Evolutionary conservation across 2,113 vertebrate genomes (phyloP).

Genomic region (Vimba vimba): DNA sequence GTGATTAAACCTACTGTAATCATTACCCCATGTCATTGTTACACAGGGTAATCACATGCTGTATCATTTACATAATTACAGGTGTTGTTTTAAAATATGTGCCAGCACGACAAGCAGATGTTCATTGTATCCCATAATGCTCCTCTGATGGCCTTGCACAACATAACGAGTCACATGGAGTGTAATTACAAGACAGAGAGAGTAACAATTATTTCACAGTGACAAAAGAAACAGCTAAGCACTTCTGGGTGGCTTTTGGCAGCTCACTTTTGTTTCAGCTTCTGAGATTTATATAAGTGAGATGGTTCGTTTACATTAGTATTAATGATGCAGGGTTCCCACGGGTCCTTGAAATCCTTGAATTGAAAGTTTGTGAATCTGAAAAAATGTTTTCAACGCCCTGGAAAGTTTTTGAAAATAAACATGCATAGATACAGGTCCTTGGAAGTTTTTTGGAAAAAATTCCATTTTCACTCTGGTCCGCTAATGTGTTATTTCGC

Average conservation of each 20-base stretch:
- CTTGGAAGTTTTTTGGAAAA: too few species aligned
- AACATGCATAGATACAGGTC: too few species aligned
- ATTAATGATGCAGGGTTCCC: background rate
- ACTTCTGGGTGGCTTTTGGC: conserved; percentile 5
- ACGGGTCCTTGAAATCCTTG: too few species aligned
- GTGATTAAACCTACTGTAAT: conserved; percentile 33
- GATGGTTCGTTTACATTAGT: background rate
- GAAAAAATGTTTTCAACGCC: too few species aligned
- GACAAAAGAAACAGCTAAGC: background rate
- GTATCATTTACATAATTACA: conserved; percentile 41
- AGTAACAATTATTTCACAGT: conserved; percentile 19
- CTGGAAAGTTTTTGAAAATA: too few species aligned
- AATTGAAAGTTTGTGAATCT: too few species aligned
- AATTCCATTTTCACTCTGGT: too few species aligned
- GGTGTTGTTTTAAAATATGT: conserved; percentile 22
- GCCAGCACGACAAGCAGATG: conserved; percentile 35
- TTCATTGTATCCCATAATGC: conserved; percentile 25
- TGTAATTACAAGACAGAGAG: background rate
- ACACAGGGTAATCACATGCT: conserved; percentile 8
- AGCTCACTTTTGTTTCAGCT: background rate
- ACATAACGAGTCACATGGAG: conserved; percentile 19
- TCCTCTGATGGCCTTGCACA: conserved; percentile 12
- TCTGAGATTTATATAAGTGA: background rate
- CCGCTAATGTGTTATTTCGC: too few species aligned
- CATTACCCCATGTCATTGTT: conserved; percentile 12